Evolutionary conservation across 2,888 invertebrate species (phyloP), one percentile per base, ranked within the genome.

Genomic region (Erebia palarica): DNA sequence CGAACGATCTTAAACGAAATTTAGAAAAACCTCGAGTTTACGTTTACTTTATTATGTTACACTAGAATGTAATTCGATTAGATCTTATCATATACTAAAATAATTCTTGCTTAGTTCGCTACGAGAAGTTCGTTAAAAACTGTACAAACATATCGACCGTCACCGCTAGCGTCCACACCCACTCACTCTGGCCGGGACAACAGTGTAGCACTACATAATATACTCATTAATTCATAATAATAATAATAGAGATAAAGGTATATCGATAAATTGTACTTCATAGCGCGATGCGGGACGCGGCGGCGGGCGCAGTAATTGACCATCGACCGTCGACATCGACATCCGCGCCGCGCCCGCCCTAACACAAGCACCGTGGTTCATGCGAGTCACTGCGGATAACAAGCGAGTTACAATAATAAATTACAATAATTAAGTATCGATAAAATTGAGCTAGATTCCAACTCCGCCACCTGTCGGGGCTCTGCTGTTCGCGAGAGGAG

Each of bases 41-140:
- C 36, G 0, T 36, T 36, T 27, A 88, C 82, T 88, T 89, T 85
- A 84, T 78, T 86, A 90, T 89, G 83, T 83, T 90, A 90, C 91
- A 91, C 89, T 92, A 92, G 86, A 84, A 90, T 88, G 89, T 92
- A 92, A 92, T 93, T 93, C 93, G 92, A 92, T 92, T 92, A 92
- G 92, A 91, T 90, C 91, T 92, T 92, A 92, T 81, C 83, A 86
- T 90, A 89, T 88, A 87, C 91, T 92, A 90, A 91, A 92, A 91
- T 91, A 90, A 91, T 90, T 91, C 85, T 92, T 86, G 91, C 92
- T 92, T 91, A 91, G 79, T 84, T 79, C 81, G 81, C 93, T 92
- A 92, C 89, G 87, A 92, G 90, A 92, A 89, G 89, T 91, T 90
- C 84, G 84, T 88, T 91, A 90, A 89, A 90, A 91, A 91, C 92